phyloP scores from a whole-genome alignment of 30 jellyfish, hydroid and myxozoan species.

The Rhopilema esculentum region DNA sequence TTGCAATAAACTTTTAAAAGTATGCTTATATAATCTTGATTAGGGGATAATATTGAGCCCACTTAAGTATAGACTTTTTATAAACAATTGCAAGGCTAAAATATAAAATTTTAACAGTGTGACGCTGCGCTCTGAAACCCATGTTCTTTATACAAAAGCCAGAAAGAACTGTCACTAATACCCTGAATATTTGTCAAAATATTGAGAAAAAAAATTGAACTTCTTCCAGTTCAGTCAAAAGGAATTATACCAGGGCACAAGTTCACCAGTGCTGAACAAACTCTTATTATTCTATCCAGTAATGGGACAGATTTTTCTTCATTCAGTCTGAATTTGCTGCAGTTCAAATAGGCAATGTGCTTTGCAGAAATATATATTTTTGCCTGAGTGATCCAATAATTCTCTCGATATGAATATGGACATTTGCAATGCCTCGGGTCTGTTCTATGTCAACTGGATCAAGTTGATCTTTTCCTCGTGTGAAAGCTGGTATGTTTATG shows the following conservation, averaged over 20 bases:
- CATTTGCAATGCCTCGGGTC: constrained; percentile 55
- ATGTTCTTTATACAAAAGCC: neutral
- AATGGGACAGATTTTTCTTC: constrained; percentile 54
- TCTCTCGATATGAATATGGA: constrained; percentile 58
- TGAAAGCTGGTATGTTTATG: constrained; percentile 58
- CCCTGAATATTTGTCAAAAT: neutral
- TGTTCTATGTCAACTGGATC: constrained; percentile 40
- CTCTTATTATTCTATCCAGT: constrained; percentile 49
- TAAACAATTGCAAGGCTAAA: neutral
- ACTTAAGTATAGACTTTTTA: constrained; percentile 1
- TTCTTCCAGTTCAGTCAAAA: constrained; percentile 34
- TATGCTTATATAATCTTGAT: neutral
- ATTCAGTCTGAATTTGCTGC: constrained; percentile 39
- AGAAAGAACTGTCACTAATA: neutral
- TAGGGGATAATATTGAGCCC: neutral
- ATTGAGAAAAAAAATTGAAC: neutral
- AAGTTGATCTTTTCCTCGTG: constrained; percentile 63
- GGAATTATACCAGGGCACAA: constrained; percentile 55
- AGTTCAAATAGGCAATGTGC: constrained; percentile 26
- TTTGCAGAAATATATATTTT: constrained; percentile 24
- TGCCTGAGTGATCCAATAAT: constrained; percentile 58
- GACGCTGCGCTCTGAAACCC: neutral
- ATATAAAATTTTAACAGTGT: neutral
- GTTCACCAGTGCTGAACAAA: constrained; percentile 64
- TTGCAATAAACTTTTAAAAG: neutral